Percentiles rank a stretch among this genome's conserved stretches.
These are phyloP conservation scores for Eupithecia subumbrata DNA, from an alignment of 2,888 invertebrate species.

Conservation along the genomic window DNA sequence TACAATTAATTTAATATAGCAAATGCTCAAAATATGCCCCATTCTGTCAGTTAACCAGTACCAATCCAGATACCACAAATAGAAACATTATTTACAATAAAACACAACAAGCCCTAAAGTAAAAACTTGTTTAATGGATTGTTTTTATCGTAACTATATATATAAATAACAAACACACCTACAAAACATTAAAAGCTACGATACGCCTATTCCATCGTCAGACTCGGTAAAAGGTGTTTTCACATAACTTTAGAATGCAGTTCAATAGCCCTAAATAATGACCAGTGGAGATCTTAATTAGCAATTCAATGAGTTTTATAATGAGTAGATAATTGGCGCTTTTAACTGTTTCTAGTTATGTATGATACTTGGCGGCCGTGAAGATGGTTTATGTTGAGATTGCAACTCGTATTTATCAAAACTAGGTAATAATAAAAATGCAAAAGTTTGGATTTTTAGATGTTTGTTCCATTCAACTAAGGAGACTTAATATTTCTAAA, in stretches of 20 bases:
- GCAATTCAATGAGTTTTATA: slow-evolving; percentile 64
- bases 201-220: neutral
- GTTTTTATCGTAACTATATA: neutral
- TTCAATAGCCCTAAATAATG: slow-evolving; percentile 40
- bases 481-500: too few species aligned
- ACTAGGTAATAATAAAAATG: too few species aligned
- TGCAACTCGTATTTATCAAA: neutral
- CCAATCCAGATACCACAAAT: too few species aligned
- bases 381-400: slow-evolving; percentile 10
- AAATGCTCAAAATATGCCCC: too few species aligned
- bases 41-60: too few species aligned
- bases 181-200: slow-evolving; percentile 1
- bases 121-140: neutral
- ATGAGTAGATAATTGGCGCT: slow-evolving; percentile 60
- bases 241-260: slow-evolving; percentile 19
- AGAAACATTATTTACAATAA: too few species aligned
- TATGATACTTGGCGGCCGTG: slow-evolving; percentile 32
- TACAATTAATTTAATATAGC: too few species aligned
- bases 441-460: too few species aligned
- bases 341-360: slow-evolving; percentile 46
- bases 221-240: slow-evolving; percentile 6
- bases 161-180: slow-evolving; percentile 1
- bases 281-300: slow-evolving; percentile 46
- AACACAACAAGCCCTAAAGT: neutral
- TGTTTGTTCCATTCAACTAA: too few species aligned